Evolutionary conservation across 2,888 invertebrate genomes (phyloP).

Genomic region (Orthosia gracilis): DNA sequence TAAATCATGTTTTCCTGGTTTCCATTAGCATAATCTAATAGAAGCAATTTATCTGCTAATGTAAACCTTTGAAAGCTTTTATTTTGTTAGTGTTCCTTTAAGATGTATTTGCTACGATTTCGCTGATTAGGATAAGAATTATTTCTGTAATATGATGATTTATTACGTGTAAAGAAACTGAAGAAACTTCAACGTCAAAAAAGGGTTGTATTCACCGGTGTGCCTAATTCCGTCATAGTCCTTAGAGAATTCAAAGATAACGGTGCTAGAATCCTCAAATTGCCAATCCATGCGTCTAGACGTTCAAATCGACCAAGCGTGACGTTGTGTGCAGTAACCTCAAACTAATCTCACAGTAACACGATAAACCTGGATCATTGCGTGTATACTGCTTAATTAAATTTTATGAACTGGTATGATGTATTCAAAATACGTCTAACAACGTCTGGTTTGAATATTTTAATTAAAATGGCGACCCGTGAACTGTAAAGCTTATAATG

Average conservation of each 20-base stretch:
- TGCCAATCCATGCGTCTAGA: slow-evolving; percentile 35
- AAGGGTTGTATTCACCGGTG: background rate
- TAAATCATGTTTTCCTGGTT: slow-evolving; percentile 35
- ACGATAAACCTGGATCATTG: slow-evolving; percentile 59
- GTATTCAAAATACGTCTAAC: slow-evolving; percentile 49
- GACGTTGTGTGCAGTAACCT: slow-evolving; percentile 24
- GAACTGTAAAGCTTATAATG: slow-evolving; percentile 33
- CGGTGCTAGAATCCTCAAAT: slow-evolving; percentile 23
- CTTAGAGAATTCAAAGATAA: background rate
- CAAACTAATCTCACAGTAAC: slow-evolving; percentile 51
- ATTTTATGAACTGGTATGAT: slow-evolving; percentile 51
- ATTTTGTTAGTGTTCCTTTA: slow-evolving; percentile 1
- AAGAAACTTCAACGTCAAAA: background rate
- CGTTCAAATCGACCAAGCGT: slow-evolving; percentile 36
- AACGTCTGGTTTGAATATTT: slow-evolving; percentile 39
- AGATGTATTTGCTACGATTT: background rate
- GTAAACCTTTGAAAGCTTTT: background rate
- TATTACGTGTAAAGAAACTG: too few relatives aligned
- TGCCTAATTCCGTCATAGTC: background rate
- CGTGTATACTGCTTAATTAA: slow-evolving; percentile 63
- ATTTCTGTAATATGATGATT: too few relatives aligned
- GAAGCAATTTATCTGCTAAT: slow-evolving; percentile 27
- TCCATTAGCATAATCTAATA: slow-evolving; percentile 47
- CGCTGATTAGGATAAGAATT: background rate
- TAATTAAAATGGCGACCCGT: slow-evolving; percentile 46